A percentile compares a stretch with the other conserved stretches of the same genome.
These are phyloP conservation scores for Sebastes minor DNA, from an alignment of 2,797 vertebrate species.

Conservation along the genomic window DNA sequence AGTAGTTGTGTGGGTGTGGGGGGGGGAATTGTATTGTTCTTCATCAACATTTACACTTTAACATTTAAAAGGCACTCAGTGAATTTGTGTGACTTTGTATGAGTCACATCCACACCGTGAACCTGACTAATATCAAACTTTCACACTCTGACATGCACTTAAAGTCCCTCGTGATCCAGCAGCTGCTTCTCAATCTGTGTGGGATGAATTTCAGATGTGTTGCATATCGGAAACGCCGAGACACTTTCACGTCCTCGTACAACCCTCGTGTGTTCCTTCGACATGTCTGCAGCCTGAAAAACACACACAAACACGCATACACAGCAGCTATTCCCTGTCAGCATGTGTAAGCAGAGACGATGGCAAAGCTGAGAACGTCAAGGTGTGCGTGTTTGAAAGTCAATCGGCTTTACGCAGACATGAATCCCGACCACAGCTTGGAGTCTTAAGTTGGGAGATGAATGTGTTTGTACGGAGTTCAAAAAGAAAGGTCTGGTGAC, in stretches of 20 bases:
- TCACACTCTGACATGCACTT: conserved; percentile 24
- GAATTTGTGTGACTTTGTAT: background rate
- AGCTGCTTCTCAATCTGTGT: conserved; percentile 44
- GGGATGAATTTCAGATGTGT: conserved; percentile 39
- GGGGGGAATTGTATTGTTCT: too few species aligned
- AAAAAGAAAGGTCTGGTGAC: background rate
- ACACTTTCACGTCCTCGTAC: conserved; percentile 8
- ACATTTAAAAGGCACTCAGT: background rate
- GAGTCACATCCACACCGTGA: background rate
- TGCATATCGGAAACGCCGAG: conserved; percentile 24
- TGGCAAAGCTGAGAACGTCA: conserved; percentile 29
- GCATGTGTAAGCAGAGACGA: conserved; percentile 29
- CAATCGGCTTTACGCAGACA: background rate
- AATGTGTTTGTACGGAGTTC: background rate
- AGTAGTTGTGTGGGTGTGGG: too few species aligned
- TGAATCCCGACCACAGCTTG: background rate
- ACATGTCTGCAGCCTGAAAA: background rate
- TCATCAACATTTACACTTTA: background rate
- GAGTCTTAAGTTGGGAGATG: background rate
- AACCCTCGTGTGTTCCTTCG: background rate
- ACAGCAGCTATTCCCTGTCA: conserved; percentile 11
- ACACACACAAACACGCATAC: background rate
- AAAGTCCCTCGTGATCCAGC: conserved; percentile 40
- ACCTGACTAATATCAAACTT: conserved; percentile 42
- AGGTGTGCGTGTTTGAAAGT: background rate